Evolutionary conservation across 2,888 invertebrate species (phyloP), one percentile per base, ranked within the genome.

Genomic region (Temnothorax unifasciatus): DNA sequence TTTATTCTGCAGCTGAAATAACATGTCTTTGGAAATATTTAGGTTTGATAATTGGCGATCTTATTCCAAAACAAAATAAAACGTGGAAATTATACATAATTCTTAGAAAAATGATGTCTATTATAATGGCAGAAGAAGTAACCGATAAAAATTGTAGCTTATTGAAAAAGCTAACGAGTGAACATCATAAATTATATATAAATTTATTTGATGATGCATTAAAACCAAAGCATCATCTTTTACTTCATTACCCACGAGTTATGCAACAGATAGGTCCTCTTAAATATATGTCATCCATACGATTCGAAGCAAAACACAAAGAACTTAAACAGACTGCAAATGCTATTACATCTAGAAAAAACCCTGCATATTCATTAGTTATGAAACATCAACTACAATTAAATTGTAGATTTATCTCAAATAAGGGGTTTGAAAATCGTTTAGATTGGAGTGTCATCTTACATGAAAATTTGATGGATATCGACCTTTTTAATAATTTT

Each of bases 1-100:
- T 86, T 44, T 68, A 84, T 34, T 84, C 89, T 18, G 85, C 86
- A n/a, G 63, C 84, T 9, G 85, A 88, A 86, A 89, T 89, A 84
- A 2, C 64, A 6, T 86, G 68, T 76, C 75, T 89, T 13, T 63
- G 85, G 9, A 11, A 84, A 29, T 85, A 84, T 82, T 76, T 88
- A 34, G 85, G 85, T 21, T 68, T 89, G 4, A 75, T 90, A 52
- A 83, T 89, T 47, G 86, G 89, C n/a, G 87, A 88, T 75, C 71
- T 83, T 57, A 79, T 90, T 4, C 89, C 87, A 18, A 50, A 54
- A 63, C 74, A 52, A 1, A 86, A 85, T 73, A 29, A 61, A 74
- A 61, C 61, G n/a, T 74, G 34, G 61, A 68, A 86, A 25, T 68
- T 90, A 29, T 87, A 87, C 47, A 29, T 86, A 29, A 5, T 77